These are phyloP conservation scores for Geococcyx californianus DNA, from an alignment of 2,113 vertebrate species.

Conservation along the genomic window DNA sequence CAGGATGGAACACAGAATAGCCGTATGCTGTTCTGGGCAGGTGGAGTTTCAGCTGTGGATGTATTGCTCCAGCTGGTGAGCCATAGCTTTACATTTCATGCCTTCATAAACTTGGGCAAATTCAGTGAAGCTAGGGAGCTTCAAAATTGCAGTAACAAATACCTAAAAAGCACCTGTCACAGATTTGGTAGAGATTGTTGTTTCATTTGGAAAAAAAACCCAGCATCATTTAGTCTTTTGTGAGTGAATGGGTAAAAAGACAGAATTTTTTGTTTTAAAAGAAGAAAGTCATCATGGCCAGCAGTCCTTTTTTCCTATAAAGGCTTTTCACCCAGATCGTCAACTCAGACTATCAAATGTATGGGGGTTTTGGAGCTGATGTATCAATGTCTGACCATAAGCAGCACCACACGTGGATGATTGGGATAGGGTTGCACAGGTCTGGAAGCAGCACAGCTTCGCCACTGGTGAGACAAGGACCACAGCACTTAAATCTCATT, in stretches of 20 bases:
- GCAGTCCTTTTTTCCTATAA: neutral
- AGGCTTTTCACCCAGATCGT: neutral
- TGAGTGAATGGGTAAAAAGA: neutral
- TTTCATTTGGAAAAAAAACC: neutral
- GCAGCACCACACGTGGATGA: neutral
- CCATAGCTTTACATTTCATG: neutral
- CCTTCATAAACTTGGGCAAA: neutral
- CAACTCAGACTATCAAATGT: neutral
- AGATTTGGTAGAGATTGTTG: neutral
- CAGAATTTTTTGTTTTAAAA: neutral
- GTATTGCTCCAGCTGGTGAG: neutral
- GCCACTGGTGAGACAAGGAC: neutral
- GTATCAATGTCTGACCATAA: neutral
- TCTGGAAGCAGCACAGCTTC: neutral
- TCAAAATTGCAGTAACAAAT: neutral
- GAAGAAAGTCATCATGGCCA: neutral
- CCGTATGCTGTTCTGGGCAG: neutral
- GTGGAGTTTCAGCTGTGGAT: neutral
- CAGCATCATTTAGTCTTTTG: neutral
- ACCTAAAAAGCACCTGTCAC: neutral
- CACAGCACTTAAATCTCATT: neutral
- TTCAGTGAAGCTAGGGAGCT: neutral
- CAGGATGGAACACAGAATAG: neutral
- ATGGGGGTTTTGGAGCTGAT: neutral
- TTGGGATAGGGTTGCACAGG: neutral